Percentiles rank a stretch among this genome's conserved stretches.
Evolutionary conservation across 2,113 vertebrate genomes (phyloP).

Genomic region (Empidonax traillii): DNA sequence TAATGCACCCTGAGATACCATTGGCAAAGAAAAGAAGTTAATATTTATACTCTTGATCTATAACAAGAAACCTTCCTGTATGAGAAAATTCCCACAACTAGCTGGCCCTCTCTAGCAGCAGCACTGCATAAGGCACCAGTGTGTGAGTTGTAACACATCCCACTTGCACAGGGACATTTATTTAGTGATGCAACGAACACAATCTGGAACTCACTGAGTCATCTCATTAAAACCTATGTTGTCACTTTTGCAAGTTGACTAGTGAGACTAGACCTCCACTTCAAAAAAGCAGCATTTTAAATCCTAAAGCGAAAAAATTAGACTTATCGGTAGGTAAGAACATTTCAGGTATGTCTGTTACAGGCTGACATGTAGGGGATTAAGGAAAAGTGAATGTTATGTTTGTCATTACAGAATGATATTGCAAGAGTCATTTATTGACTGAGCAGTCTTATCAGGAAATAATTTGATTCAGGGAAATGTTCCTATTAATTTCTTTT

Average conservation of each 20-base stretch:
- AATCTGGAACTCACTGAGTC: not conserved
- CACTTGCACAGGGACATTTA: not conserved
- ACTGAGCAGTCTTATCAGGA: not conserved
- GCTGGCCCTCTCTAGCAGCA: not conserved
- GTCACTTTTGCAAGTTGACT: not conserved
- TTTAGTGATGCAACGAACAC: not conserved
- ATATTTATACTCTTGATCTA: not conserved
- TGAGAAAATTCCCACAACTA: not conserved
- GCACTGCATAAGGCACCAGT: not conserved
- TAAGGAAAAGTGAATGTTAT: not conserved
- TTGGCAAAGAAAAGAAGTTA: not conserved
- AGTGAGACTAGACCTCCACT: not conserved
- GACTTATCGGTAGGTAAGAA: not conserved
- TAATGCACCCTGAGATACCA: not conserved
- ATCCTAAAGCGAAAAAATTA: not conserved
- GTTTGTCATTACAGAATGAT: not conserved
- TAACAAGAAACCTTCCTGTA: not conserved
- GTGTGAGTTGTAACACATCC: not conserved
- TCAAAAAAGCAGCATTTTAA: not conserved
- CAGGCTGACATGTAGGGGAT: not conserved
- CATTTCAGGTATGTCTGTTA: not conserved
- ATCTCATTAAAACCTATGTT: not conserved
- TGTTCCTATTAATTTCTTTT: conserved; percentile 29
- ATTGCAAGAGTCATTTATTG: conserved; percentile 19
- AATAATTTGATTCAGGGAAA: conserved; percentile 38